A percentile compares a stretch with the other conserved stretches of the same genome.
These are phyloP conservation scores for Craniophora ligustri DNA, from an alignment of 2,888 invertebrate genomes.

Conservation along the genomic window DNA sequence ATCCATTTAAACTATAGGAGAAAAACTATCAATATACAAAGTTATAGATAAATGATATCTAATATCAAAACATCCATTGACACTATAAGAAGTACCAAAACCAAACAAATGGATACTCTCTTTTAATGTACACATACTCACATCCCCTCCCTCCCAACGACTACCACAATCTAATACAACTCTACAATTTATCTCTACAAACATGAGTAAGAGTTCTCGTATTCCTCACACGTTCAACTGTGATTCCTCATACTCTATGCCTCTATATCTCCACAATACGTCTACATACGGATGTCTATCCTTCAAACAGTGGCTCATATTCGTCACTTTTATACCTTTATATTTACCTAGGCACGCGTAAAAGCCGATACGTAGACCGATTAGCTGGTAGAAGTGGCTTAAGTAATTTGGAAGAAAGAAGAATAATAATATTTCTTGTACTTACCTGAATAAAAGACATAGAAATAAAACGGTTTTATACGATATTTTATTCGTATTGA, in stretches of 20 bases:
- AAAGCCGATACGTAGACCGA: constrained; percentile 73
- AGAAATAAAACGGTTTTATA: too few relatives aligned
- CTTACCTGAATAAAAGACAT: too few relatives aligned
- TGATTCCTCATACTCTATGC: constrained; percentile 61
- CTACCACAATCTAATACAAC: constrained; percentile 8
- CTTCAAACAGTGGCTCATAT: constrained; percentile 76
- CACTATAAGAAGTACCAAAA: background rate
- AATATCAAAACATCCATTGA: too few relatives aligned
- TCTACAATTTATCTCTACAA: constrained; percentile 28
- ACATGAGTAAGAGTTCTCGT: constrained; percentile 39
- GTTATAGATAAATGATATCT: too few relatives aligned
- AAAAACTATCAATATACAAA: too few relatives aligned
- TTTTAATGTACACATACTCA: too few relatives aligned
- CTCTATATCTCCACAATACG: constrained; percentile 43
- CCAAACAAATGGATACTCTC: background rate
- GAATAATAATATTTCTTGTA: too few relatives aligned
- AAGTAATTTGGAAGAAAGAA: too few relatives aligned
- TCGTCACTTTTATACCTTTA: constrained; percentile 82
- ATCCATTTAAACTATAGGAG: too few relatives aligned
- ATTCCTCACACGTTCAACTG: constrained; percentile 59
- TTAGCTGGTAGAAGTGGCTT: constrained; percentile 46
- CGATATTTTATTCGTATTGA: too few relatives aligned
- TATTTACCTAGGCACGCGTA: constrained; percentile 83
- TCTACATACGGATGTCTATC: constrained; percentile 59
- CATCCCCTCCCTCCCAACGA: background rate